Evolutionary conservation across 1,140 invertebrate genomes (phyloP), one percentile per base, ranked within the genome.

Genomic region (Bicyclus anynana): DNA sequence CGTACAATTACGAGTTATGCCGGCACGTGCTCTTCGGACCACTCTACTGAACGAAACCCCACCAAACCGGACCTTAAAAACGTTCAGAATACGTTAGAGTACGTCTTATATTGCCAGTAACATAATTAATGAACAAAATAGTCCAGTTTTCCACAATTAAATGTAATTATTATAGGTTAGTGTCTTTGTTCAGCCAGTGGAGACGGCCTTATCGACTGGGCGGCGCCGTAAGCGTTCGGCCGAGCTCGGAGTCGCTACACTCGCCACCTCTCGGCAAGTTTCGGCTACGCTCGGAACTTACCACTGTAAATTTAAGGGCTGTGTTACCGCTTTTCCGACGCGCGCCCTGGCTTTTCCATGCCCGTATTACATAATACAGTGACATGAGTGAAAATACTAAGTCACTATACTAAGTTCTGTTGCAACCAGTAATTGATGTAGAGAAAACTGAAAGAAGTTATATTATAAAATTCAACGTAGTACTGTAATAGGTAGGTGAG

Each of bases 201-300:
- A 88, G 85, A 88, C 82, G 80, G 82, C 79, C 87, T 89, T 89
- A 89, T 89, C 84, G 87, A 89, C 88, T 89, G 86, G 88, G 87
- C 83, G 86, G 84, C 82, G 74, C 74, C 77, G 79, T 69, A 70
- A 66, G 65, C 66, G 69, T 62, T 81, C 83, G 85, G 70, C 55
- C 65, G 61, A 51, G 52, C 52, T 80, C 80, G 77, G 70, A 58
- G 67, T 56, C 62, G 60, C 63, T 38, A 26, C 62, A 48, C 60
- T 71, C 70, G 65, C 64, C 53, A 40, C 17, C 33, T 37, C 37
- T 73, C 68, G 64, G 61, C 33, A 56, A 50, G 27, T 57, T 72
- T 80, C 87, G 84, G 33, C 40, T 17, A 18, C 50, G 44, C 50
- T 86, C 81, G 80, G 53, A 55, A 58, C 67, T 62, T 67, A 78